phyloP scores from a whole-genome alignment of 2,113 vertebrate species.

The Macquaria ambigua region DNA sequence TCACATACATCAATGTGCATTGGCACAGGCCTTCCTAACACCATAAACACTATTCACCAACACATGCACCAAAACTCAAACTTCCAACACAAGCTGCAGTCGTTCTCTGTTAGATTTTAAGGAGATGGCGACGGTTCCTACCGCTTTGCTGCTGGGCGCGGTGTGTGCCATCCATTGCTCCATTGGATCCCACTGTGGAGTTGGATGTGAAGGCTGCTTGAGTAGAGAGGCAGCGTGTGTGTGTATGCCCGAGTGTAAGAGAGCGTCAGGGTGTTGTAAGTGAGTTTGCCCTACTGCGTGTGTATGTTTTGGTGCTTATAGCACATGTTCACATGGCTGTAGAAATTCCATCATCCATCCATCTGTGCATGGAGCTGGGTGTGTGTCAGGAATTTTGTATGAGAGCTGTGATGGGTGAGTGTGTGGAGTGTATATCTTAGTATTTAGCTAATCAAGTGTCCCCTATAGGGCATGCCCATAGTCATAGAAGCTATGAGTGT shows the following conservation, averaged over 20 bases:
- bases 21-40: not conserved
- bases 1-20: not conserved
- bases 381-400: constrained; percentile 50
- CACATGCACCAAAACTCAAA: not conserved
- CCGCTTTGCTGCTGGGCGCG: constrained; percentile 44
- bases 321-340: constrained; percentile 15
- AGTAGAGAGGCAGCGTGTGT: constrained; percentile 11
- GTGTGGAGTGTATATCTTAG: constrained; percentile 4
- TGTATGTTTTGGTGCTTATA: constrained; percentile 10
- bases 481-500: not conserved
- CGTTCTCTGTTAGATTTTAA: not conserved
- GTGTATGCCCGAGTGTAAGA: not conserved
- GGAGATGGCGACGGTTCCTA: constrained; percentile 10
- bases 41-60: not conserved
- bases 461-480: not conserved
- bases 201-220: constrained; percentile 10
- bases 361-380: constrained; percentile 18
- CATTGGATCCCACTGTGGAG: constrained; percentile 46
- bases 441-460: constrained; percentile 11
- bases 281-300: not conserved
- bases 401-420: not conserved
- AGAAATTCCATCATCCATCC: not conserved
- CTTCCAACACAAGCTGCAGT: not conserved
- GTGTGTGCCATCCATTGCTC: constrained; percentile 47
- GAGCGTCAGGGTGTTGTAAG: constrained; percentile 1